Conservation (phyloP, 1,140 invertebrate genomes). For the Danaus melanippus region DNA sequence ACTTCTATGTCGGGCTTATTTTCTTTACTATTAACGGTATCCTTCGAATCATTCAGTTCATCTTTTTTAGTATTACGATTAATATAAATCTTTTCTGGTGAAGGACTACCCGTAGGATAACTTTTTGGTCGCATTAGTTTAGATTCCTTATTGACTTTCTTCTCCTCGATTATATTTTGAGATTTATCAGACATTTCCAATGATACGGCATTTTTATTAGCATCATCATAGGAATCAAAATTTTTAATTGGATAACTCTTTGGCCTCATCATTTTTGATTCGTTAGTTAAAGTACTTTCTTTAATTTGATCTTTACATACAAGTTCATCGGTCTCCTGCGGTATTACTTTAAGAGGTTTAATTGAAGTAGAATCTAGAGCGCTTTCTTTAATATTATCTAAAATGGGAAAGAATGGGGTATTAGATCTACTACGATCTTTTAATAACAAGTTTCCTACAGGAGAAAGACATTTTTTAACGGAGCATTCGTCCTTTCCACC, state of each 20-base stretch:
- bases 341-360: slow-evolving; percentile 10
- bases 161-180: slow-evolving; percentile 43
- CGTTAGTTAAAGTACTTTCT: slow-evolving; percentile 20
- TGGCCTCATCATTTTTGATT: slow-evolving; percentile 56
- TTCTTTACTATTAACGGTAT: slow-evolving; percentile 25
- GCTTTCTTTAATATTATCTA: slow-evolving; percentile 67
- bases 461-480: slow-evolving; percentile 55
- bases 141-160: slow-evolving; percentile 61
- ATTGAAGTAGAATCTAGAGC: slow-evolving; percentile 28
- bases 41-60: slow-evolving; percentile 31
- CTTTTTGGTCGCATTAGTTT: slow-evolving; percentile 76
- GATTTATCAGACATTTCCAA: slow-evolving; percentile 27
- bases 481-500: slow-evolving; percentile 38
- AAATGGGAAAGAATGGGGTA: slow-evolving; percentile 65
- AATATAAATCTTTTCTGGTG: slow-evolving; percentile 58
- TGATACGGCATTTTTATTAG: slow-evolving; percentile 22
- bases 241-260: slow-evolving; percentile 67
- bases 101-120: slow-evolving; percentile 68
- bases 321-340: slow-evolving; percentile 3
- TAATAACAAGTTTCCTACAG: slow-evolving; percentile 39
- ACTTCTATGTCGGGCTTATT: slow-evolving; percentile 62
- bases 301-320: slow-evolving; percentile 12
- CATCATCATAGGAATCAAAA: slow-evolving; percentile 43
- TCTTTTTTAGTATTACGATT: slow-evolving; percentile 43
- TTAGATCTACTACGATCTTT: slow-evolving; percentile 65